A percentile compares a stretch with the other conserved stretches of the same genome.
These are phyloP conservation scores for Oenanthe oenanthe DNA, from an alignment of 2,113 vertebrate species.

Conservation along the genomic window DNA sequence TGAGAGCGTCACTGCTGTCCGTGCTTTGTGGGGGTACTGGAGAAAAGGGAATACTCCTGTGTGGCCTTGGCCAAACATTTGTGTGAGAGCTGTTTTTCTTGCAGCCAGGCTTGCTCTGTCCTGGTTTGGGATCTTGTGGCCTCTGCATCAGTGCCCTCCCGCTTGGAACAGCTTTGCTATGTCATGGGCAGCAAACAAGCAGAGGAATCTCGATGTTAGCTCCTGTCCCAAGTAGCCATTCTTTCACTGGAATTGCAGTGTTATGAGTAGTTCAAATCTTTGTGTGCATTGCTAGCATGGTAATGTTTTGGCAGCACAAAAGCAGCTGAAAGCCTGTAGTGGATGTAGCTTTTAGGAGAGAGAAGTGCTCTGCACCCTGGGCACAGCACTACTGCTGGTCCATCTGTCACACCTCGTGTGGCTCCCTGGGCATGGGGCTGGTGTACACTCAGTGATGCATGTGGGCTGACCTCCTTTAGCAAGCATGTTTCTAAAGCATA, in stretches of 20 bases:
- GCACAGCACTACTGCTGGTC: background rate
- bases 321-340: background rate
- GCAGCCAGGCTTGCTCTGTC: background rate
- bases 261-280: background rate
- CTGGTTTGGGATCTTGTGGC: background rate
- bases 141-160: background rate
- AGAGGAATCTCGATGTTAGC: background rate
- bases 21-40: background rate
- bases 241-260: background rate
- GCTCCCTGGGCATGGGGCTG: background rate
- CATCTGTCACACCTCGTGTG: accelerated
- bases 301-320: background rate
- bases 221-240: background rate
- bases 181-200: background rate
- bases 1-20: background rate
- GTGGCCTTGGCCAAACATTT: background rate
- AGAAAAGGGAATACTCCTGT: background rate
- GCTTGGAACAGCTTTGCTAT: background rate
- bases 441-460: accelerated
- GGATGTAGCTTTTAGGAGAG: background rate
- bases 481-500: background rate
- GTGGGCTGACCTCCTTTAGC: background rate
- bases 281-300: background rate
- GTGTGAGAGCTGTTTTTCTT: background rate
- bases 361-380: background rate